Base-by-base conservation (phyloP, 2,888 invertebrate species). In the Stenodema calcarata region DNA sequence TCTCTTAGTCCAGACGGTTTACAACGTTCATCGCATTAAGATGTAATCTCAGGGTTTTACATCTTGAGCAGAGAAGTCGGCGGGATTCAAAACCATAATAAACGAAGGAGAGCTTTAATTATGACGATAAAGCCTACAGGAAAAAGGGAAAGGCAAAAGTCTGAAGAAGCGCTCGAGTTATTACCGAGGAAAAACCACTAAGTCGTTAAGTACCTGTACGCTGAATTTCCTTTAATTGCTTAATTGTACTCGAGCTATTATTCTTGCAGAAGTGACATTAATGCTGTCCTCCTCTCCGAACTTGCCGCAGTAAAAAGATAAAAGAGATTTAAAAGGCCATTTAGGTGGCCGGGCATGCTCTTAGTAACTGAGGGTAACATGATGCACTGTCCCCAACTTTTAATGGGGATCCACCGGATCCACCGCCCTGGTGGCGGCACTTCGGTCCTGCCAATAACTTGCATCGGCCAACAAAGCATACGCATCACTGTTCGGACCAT, bases 251-350 rank as follows among this genome's bases (percentile, higher is more conserved):
- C n/a, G 80, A 80, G 80, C 80, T 80, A 80, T 80, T 50, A 80
- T 41, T 82, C 82, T 35, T 35, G n/a, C 14, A 6, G 70, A 69
- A 82, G 82, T 44, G 42, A 82, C 62, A 82, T 69, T 82, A 82
- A 62, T 35, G 35, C 69, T 47, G 62, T n/a, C 35, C 30, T 27
- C 69, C 62, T 35, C 35, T 42, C 30, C 28, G 47, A 73, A 84
- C 42, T 84, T 84, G 42, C 47, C 27, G 70, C 70, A 70, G 44
- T 84, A 84, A 84, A 84, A 84, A 73, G 73, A 73, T 73, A 84
- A 84, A 84, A 73, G 84, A 84, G 84, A 84, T 84, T 84, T 84
- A 84, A 84, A 84, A 84, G 84, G 73, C 84, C 84, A 84, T 84
- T 84, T 44, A 84, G 73, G 84, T 70, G n/a, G 70, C 47, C 30